Conservation (phyloP, 2,113 vertebrate species). For the Felis catus region DNA sequence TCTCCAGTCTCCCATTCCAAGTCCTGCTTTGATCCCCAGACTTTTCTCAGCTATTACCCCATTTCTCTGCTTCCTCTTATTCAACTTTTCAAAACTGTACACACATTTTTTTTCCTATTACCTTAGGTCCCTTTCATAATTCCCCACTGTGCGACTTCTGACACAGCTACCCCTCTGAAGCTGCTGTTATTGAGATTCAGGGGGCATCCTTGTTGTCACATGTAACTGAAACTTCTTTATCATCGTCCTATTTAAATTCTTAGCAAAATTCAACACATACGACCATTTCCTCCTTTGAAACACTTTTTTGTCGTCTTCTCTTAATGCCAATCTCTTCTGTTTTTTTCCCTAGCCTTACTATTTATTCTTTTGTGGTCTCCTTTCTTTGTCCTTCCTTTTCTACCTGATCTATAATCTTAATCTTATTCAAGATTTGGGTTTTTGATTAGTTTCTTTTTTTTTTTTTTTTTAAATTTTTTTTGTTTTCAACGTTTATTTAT, state of each 20-base stretch:
- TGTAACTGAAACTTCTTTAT: not conserved
- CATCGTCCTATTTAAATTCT: not conserved
- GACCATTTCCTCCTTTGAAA: not conserved
- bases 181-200: not conserved
- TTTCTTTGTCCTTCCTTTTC: slow-evolving; percentile 16
- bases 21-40: not conserved
- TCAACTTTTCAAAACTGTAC: not conserved
- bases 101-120: not conserved
- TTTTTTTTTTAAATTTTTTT: no score
- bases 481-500: no score
- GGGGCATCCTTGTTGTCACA: not conserved
- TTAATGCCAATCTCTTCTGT: not conserved
- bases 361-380: not conserved
- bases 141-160: not conserved
- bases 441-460: no score
- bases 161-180: not conserved
- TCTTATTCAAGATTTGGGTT: not conserved
- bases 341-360: not conserved
- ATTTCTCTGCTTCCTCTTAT: not conserved
- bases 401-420: not conserved
- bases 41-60: not conserved
- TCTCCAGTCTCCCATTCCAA: not conserved
- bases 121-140: not conserved
- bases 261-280: not conserved
- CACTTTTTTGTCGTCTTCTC: not conserved